A percentile compares a stretch with the other conserved stretches of the same genome.
Conservation (phyloP, 1,140 invertebrate species). For the Drosophila dunni region DNA sequence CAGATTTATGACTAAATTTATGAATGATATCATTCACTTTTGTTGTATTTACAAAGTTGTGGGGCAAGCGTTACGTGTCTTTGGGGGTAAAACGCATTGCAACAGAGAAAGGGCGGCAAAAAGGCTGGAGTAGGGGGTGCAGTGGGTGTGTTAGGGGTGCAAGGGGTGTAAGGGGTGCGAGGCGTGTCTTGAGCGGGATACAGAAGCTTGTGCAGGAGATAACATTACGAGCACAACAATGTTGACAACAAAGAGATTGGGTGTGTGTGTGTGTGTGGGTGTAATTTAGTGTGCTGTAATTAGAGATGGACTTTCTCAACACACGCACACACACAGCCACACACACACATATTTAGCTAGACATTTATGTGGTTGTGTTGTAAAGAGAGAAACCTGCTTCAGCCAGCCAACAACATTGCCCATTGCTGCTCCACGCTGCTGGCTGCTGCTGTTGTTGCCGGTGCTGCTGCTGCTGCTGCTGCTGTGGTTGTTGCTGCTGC, state of each 20-base stretch:
- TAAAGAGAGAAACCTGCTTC: slow-evolving; percentile 87
- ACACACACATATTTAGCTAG: slow-evolving; percentile 21
- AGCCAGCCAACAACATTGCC: slow-evolving; percentile 91
- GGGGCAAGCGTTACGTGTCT: neutral
- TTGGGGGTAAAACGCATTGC: neutral
- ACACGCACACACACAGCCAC: neutral
- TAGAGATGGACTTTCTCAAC: slow-evolving; percentile 16
- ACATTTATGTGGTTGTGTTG: neutral
- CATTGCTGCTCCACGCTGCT: slow-evolving; percentile 87
- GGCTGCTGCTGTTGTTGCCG: slow-evolving; percentile 86
- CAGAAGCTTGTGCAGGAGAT: slow-evolving; percentile 31
- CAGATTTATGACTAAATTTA: no score
- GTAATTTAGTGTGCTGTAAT: slow-evolving; percentile 25
- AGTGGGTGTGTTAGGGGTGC: neutral
- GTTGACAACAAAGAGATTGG: slow-evolving; percentile 1
- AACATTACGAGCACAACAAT: slow-evolving; percentile 12
- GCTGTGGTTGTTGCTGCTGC: slow-evolving; percentile 87
- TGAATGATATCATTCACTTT: no score
- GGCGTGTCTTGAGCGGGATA: slow-evolving; percentile 2
- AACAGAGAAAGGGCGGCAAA: neutral
- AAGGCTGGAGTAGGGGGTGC: no score
- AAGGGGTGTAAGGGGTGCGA: neutral
- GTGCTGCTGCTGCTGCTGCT: slow-evolving; percentile 87
- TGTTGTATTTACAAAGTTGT: no score
- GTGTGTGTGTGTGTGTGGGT: neutral